These are phyloP conservation scores for Glomeris maerens DNA, from an alignment of 1,140 invertebrate species.

Conservation along the genomic window DNA sequence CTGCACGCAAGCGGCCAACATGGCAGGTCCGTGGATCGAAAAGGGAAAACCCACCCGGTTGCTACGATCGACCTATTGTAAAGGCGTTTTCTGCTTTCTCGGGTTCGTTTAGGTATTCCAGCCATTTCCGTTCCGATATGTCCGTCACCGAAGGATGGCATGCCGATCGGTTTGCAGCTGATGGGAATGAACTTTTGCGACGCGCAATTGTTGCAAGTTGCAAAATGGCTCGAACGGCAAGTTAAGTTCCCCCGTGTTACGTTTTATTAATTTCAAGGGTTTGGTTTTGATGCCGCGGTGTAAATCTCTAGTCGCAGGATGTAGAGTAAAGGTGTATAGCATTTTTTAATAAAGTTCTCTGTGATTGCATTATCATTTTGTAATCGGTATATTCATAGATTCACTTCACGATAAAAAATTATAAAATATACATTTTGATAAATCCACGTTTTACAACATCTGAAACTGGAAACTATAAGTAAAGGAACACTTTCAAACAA, in stretches of 20 bases:
- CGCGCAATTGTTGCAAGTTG: constrained; percentile 55
- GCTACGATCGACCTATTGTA: constrained; percentile 4
- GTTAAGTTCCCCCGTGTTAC: constrained; percentile 40
- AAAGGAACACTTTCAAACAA: no score
- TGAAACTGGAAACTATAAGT: no score
- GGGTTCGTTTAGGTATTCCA: constrained; percentile 52
- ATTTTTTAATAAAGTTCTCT: no score
- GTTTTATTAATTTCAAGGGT: no score
- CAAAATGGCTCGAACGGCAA: constrained; percentile 65
- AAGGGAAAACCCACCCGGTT: constrained; percentile 1
- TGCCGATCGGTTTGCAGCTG: constrained; percentile 86
- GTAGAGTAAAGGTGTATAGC: no score
- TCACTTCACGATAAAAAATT: no score
- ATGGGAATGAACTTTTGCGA: constrained; percentile 71
- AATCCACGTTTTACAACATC: no score
- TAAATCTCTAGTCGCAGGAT: no score
- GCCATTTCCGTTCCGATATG: constrained; percentile 75
- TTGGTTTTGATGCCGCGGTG: no score
- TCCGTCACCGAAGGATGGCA: constrained; percentile 52
- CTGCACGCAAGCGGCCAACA: constrained; percentile 87
- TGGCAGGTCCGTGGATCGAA: constrained; percentile 52
- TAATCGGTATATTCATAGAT: no score
- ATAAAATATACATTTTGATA: no score
- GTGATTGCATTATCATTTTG: no score
- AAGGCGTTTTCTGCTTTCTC: neutral